Evolutionary conservation across 2,888 invertebrate species (phyloP).

Genomic region (Leucania comma): DNA sequence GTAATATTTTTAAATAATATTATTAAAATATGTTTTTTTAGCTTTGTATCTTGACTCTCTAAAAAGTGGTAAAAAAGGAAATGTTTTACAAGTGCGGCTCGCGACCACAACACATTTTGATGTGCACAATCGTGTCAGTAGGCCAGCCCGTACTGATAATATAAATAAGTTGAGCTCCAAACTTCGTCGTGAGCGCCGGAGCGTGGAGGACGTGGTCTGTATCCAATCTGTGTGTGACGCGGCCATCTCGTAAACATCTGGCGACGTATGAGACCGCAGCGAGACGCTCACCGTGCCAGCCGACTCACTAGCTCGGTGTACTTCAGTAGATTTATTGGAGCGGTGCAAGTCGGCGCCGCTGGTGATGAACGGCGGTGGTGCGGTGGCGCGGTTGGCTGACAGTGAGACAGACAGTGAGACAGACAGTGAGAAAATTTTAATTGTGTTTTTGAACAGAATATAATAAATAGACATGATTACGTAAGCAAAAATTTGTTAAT

Average conservation of each 20-base stretch:
- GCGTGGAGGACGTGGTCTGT: constrained; percentile 16
- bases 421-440: no score
- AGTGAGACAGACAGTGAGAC: not conserved
- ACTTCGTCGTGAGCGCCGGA: constrained; percentile 8
- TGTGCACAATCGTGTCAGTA: constrained; percentile 32
- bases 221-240: constrained; percentile 34
- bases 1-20: no score
- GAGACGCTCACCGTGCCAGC: constrained; percentile 1
- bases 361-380: not conserved
- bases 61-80: not conserved
- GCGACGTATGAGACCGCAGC: not conserved
- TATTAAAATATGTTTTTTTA: no score
- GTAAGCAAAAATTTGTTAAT: no score
- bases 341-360: not conserved
- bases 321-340: constrained; percentile 11
- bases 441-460: no score
- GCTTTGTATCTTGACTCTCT: no score
- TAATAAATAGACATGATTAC: no score
- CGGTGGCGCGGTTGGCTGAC: not conserved
- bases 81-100: no score
- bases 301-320: not conserved
- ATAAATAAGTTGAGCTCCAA: constrained; percentile 23
- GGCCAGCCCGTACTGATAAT: constrained; percentile 20
- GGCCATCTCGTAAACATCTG: constrained; percentile 38
- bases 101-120: not conserved